Base-by-base conservation (phyloP, 2,797 vertebrate species). In the Dallia pectoralis region DNA sequence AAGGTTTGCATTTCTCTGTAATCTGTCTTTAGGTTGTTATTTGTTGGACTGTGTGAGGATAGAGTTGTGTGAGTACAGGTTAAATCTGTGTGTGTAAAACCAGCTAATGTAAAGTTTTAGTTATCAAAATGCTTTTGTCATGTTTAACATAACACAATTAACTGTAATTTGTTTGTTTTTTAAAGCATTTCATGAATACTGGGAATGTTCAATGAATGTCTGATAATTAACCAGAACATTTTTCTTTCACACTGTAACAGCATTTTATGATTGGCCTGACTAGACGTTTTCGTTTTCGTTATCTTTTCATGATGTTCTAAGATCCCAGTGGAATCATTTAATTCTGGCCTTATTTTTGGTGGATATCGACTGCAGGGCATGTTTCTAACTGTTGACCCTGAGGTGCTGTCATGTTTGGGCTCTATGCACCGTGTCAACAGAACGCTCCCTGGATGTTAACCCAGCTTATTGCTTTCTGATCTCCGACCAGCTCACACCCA, bases 401-500 rank as follows among this genome's bases (percentile, higher is more conserved):
- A 59, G 40, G 11, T 56, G 2, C 3, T 25, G 53, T 56, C n/a
- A 14, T 25, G 1, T 59, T 59, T 59, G 53, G 22, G 22, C 22
- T n/a, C n/a, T 59, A 25, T 25, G 11, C 22, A 25, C 22, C 25
- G 22, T 25, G 53, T 59, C 53, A 14, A 25, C 25, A 27, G n/a
- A 59, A 25, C 53, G 7, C 36, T 64, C 4, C 4, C 62, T 30
- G 30, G 19, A 9, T 27, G 5, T 64, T 64, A 2, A 64, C 51
- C 15, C 68, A 4, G 12, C 19, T 16, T 32, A 15, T 64, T 29
- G 5, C 25, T 22, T 11, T 48, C n/a, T 59, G 4, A 29, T 44
- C 18, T 1, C 76, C 85, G 72, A 51, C 51, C 85, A 99, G 97
- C 97, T 79, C 97, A 99, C 80, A 98, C 98, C 0, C 97, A 98